Base-by-base conservation (phyloP, 2,113 vertebrate genomes). In the Paralichthys olivaceus region DNA sequence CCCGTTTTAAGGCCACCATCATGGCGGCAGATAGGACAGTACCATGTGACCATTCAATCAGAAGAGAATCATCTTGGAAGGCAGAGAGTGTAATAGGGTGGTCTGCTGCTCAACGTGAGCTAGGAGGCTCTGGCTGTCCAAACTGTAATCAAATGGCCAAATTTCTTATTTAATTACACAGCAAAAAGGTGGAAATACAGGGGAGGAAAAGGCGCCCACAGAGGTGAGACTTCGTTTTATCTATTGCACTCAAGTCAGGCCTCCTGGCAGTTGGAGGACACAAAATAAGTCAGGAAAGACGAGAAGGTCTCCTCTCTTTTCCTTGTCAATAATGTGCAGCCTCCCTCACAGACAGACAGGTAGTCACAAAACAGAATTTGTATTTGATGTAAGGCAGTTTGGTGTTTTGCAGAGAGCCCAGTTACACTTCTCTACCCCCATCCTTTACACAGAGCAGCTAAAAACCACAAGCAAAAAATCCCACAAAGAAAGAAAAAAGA, bases 351-450 rank as follows among this genome's bases (percentile, higher is more conserved):
- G 82, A 91, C 90, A 87, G n/a, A 92, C 90, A 91, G 87, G 87
- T 88, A 88, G 88, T 89, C 89, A 93, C 90, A 90, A 85, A 89
- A 92, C 90, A 91, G 82, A 93, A 90, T 93, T 91, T 86, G 88
- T 92, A 91, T 93, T 94, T 91, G 92, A 93, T 89, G 83, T 95
- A 95, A 95, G 94, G 94, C 94, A 95, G 94, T 94, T 94, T 94
- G 94, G 94, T 94, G 93, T 93, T 94, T 93, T 94, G 93, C 93
- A 95, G 94, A 94, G 93, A 95, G 90, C 94, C 94, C 94, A 91
- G 92, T 93, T 94, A 94, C 94, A 95, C 94, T 75, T 94, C 94
- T 94, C 93, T 94, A 94, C 93, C 93, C 83, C 91, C 92, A 49
- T 89, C 88, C 90, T 90, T 92, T 92, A 93, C 87, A 92, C 91